These are phyloP conservation scores for Ectemnius cavifrons DNA, from an alignment of 2,888 invertebrate species.

Conservation along the genomic window DNA sequence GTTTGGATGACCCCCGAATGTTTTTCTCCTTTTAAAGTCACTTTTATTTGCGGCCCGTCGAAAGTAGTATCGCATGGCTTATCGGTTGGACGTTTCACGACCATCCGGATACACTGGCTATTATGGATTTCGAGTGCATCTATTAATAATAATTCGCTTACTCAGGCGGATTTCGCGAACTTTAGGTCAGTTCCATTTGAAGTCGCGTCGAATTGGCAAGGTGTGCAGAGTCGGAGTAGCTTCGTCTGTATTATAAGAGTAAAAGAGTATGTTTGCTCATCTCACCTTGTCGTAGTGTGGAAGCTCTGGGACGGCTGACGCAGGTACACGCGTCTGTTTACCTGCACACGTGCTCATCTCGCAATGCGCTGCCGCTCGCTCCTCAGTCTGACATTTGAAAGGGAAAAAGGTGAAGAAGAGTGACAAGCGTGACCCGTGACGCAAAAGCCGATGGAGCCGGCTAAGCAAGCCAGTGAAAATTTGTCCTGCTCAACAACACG, in stretches of 20 bases:
- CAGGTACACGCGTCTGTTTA: not conserved
- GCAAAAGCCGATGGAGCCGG: not conserved
- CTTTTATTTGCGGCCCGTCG: too few relatives aligned
- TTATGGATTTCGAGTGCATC: conserved; percentile 29
- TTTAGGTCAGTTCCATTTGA: conserved; percentile 28
- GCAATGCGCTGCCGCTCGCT: conserved; percentile 37
- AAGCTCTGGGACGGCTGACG: not conserved
- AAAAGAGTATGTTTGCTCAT: not conserved
- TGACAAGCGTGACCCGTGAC: conserved; percentile 22
- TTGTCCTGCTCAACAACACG: too few relatives aligned
- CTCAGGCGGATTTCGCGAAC: conserved; percentile 39
- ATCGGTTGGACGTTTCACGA: not conserved
- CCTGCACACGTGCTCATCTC: conserved; percentile 14
- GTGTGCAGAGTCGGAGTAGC: not conserved
- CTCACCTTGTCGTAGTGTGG: too few relatives aligned
- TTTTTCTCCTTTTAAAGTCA: too few relatives aligned
- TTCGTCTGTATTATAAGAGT: not conserved
- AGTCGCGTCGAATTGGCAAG: conserved; percentile 11
- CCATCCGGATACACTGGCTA: not conserved
- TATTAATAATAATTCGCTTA: conserved; percentile 37
- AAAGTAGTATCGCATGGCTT: too few relatives aligned
- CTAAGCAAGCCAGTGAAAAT: conserved; percentile 3
- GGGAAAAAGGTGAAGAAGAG: conserved; percentile 32
- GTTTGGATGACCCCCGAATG: too few relatives aligned
- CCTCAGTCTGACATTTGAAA: conserved; percentile 50